These are phyloP conservation scores for Apotomis capreana DNA, from an alignment of 2,888 invertebrate genomes.

Conservation along the genomic window DNA sequence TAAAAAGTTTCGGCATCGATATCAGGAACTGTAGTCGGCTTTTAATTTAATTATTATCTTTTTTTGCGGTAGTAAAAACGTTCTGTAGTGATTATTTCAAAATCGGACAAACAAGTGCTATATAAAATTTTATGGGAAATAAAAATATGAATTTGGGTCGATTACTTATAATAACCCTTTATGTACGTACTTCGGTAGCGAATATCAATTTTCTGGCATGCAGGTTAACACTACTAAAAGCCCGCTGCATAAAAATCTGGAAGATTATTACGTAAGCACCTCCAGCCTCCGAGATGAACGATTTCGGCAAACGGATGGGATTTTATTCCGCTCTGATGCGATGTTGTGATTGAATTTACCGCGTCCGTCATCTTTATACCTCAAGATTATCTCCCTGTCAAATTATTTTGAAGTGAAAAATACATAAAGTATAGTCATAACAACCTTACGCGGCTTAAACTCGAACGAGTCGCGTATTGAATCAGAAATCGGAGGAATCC, in stretches of 20 bases:
- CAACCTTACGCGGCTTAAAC: constrained; percentile 28
- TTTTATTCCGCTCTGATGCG: constrained; percentile 46
- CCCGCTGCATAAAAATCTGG: constrained; percentile 17
- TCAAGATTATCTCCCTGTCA: constrained; percentile 41
- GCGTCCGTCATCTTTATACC: constrained; percentile 39
- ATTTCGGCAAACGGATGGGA: constrained; percentile 43
- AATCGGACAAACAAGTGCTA: constrained; percentile 5
- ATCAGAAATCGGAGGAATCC: constrained; percentile 40
- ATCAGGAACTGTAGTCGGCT: constrained; percentile 9
- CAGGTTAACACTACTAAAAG: constrained; percentile 4
- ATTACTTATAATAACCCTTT: constrained; percentile 21
- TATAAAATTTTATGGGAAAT: constrained; percentile 15
- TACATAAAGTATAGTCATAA: constrained; percentile 37
- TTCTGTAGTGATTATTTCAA: constrained; percentile 13
- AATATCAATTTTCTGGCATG: constrained; percentile 26
- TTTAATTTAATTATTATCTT: constrained; percentile 29
- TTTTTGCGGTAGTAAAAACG: constrained; percentile 5
- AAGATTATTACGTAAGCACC: constrained; percentile 30
- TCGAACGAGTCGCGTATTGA: constrained; percentile 18
- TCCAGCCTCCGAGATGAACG: constrained; percentile 33
- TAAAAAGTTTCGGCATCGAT: constrained; percentile 19
- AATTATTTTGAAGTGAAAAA: constrained; percentile 39
- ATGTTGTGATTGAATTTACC: constrained; percentile 43
- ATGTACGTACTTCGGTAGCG: constrained; percentile 19
- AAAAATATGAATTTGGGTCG: constrained; percentile 18